A percentile compares a stretch with the other conserved stretches of the same genome.
Conservation (phyloP, 2,797 vertebrate genomes). For the Graptemys geographica region DNA sequence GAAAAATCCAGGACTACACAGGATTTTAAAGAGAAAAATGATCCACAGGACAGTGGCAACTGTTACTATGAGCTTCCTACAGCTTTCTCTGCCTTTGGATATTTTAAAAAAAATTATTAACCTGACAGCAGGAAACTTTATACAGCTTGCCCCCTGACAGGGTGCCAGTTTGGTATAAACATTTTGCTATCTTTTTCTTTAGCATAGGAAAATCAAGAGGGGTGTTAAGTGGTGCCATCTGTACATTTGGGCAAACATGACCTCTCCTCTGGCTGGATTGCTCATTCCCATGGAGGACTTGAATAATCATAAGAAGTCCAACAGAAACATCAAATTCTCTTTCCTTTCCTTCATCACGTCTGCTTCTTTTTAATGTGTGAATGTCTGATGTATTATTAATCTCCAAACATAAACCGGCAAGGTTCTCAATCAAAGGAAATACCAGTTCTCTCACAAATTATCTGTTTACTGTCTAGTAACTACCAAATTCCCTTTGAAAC, state of each 20-base stretch:
- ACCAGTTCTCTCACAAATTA: constrained; percentile 80
- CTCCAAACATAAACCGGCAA: constrained; percentile 83
- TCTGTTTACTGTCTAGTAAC: constrained; percentile 77
- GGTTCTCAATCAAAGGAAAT: constrained; percentile 82
- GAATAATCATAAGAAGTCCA: constrained; percentile 52
- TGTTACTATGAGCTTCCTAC: constrained; percentile 82
- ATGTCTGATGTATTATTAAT: constrained; percentile 92
- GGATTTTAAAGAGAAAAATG: constrained; percentile 89
- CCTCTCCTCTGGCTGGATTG: neutral
- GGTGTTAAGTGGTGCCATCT: constrained; percentile 68
- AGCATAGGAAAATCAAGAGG: constrained; percentile 75
- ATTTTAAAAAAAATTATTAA: constrained; percentile 89
- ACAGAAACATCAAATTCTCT: constrained; percentile 33
- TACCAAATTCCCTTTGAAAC: constrained; percentile 71
- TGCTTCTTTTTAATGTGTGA: constrained; percentile 79
- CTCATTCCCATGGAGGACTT: constrained; percentile 42
- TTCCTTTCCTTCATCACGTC: constrained; percentile 51
- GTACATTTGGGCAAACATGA: constrained; percentile 50
- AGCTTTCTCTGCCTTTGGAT: constrained; percentile 86
- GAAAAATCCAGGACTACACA: constrained; percentile 75
- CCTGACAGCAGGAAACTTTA: constrained; percentile 86
- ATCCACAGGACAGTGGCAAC: constrained; percentile 83
- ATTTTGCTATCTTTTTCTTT: constrained; percentile 71
- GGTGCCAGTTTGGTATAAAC: constrained; percentile 72
- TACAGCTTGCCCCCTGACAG: constrained; percentile 84